Evolutionary conservation across 2,797 vertebrate genomes (phyloP), one percentile per base, ranked within the genome.

Genomic region (Sylvilagus floridanus): DNA sequence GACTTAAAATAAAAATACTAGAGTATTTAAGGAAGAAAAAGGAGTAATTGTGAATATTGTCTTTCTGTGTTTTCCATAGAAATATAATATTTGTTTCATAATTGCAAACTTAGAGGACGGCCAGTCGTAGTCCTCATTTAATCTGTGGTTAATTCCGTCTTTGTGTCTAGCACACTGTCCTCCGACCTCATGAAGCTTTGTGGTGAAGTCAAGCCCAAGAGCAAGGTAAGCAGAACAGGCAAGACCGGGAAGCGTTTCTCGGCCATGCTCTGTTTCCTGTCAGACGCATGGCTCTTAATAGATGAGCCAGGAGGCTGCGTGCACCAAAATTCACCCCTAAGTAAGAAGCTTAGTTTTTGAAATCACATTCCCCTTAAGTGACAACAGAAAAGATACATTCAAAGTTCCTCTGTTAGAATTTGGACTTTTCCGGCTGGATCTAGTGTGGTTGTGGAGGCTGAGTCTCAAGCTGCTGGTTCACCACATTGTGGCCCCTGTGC

Each of bases 151-250:
- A 47, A 42, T 83, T 92, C 57, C 95, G 97, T 93, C 32, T n/a
- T 98, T 98, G 65, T 35, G 81, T 98, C 82, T 97, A 99, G 99
- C 98, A 98, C 98, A 0, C 98, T 99, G 92, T 99, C 99, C 89
- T 99, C 99, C 66, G 99, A 99, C 97, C 98, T 99, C 47, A 98
- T 99, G 99, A 99, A 99, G 98, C 98, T 99, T 89, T 99, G 99
- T 96, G 99, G 99, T 90, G 99, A 99, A 98, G 98, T 99, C 96
- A 99, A 99, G 97, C 98, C 98, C 2, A 99, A 99, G 98, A 99
- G 94, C 98, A 99, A 99, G 99, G 99, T 99, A 99, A 82, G 96
- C n/a, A 71, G 42, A 47, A 9, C 42, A 9, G 1, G 42, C 7
- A 9, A 47, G 42, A 47, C 42, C 42, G 42, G 42, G 42, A 47